phyloP scores from a whole-genome alignment of 1,140 invertebrate genomes.

The Cryptotermes secundus region DNA sequence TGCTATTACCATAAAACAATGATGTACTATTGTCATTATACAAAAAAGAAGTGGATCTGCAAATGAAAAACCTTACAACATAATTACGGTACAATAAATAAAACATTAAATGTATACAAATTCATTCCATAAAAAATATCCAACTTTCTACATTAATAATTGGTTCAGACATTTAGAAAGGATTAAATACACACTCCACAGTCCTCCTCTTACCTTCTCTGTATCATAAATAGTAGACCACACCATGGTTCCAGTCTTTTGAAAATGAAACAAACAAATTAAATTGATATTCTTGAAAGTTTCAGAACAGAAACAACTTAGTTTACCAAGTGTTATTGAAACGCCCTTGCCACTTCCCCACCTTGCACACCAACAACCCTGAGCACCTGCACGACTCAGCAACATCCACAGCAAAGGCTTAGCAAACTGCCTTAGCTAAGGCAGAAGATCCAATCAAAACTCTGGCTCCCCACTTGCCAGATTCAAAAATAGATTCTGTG shows the following conservation, averaged over 20 bases:
- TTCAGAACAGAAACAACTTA: neutral
- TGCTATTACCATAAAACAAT: no score
- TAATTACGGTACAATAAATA: neutral
- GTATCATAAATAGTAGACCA: conserved; percentile 8
- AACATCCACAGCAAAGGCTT: neutral
- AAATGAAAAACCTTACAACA: no score
- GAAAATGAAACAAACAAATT: neutral
- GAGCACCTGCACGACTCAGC: neutral
- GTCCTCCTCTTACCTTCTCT: neutral
- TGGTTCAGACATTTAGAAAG: neutral
- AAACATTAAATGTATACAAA: neutral
- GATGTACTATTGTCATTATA: no score
- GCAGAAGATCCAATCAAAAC: neutral
- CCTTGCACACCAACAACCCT: conserved; percentile 15
- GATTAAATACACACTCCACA: neutral
- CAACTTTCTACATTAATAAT: neutral
- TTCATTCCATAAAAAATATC: neutral
- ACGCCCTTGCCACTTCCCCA: neutral
- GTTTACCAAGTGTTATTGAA: neutral
- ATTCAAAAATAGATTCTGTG: neutral
- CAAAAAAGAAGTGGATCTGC: no score
- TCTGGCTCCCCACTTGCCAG: neutral
- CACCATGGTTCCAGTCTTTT: conserved; percentile 15
- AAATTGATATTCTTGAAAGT: neutral
- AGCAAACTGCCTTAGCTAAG: neutral